Evolutionary conservation across 2,888 invertebrate species (phyloP), one percentile per base, ranked within the genome.

Genomic region (Rhimphoctona megacephalus): DNA sequence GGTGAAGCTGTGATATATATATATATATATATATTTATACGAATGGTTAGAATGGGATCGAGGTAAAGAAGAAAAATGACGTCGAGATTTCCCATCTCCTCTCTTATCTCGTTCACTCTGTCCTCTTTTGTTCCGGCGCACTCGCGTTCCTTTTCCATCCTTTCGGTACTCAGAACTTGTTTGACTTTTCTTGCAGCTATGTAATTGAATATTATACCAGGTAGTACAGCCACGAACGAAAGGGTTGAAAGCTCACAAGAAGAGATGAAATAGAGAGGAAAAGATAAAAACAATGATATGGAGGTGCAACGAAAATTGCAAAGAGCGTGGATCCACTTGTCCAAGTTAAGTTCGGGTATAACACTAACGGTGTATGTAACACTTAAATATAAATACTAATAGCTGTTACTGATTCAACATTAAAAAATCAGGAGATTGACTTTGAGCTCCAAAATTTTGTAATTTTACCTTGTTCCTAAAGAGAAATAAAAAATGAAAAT

Each of bases 151-250:
- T 67, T 17, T 66, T 43, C 83, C 73, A 25, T 66, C 69, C 83
- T 78, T 43, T 79, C 83, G 90, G 92, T 89, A 92, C 90, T 90
- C 91, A 90, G 92, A 92, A 61, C 91, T 93, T 93, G 93, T 94
- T 94, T 93, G 92, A 94, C 93, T 94, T 93, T 92, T 93, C 93
- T 93, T 91, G 93, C 92, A 93, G 93, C 93, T 93, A 92, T 93
- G 93, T 94, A 94, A 93, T 94, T 93, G 93, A 93, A 93, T 93
- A 93, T 93, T 93, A 93, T 93, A 93, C 93, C 93, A 92, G 92
- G 89, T 86, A 88, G 88, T 87, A 89, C 88, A 88, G 90, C 87
- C 88, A 85, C 89, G 91, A 89, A 89, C 81, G 90, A 91, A 93
- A 93, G 93, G 93, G 93, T 93, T 93, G 92, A 92, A 93, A 93